A percentile compares a stretch with the other conserved stretches of the same genome.
Evolutionary conservation across 2,888 invertebrate species (phyloP).

Genomic region (Herminia tarsipennalis): DNA sequence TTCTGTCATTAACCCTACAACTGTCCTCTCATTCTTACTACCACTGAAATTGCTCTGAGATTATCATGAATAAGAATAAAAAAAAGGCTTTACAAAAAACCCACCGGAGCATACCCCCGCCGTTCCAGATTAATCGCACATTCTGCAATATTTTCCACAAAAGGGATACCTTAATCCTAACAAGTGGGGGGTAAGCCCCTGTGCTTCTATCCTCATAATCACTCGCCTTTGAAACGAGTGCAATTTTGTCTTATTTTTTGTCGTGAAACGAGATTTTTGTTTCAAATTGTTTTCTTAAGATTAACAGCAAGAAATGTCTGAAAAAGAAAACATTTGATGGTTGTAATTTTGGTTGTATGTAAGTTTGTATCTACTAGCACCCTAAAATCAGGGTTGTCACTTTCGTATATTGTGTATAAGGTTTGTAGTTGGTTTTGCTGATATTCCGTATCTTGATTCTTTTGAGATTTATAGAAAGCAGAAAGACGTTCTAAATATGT

Average conservation of each 20-base stretch:
- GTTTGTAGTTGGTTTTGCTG: no score
- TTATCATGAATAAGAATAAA: slow-evolving; percentile 64
- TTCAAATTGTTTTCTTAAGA: neutral
- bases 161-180: slow-evolving; percentile 83
- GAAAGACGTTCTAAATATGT: no score
- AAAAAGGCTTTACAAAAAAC: slow-evolving; percentile 69
- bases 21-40: slow-evolving; percentile 4
- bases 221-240: slow-evolving; percentile 49
- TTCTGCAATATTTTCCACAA: slow-evolving; percentile 83
- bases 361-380: no score
- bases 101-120: slow-evolving; percentile 66
- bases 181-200: slow-evolving; percentile 75
- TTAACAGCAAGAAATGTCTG: no score
- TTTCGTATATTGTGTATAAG: no score
- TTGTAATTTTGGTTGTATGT: no score
- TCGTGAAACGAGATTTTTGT: slow-evolving; percentile 3
- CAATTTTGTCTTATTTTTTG: slow-evolving; percentile 19
- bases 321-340: no score
- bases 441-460: no score
- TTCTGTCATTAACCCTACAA: slow-evolving; percentile 14
- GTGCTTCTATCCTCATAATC: slow-evolving; percentile 64
- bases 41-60: slow-evolving; percentile 64
- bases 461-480: no score
- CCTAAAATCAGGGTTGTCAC: no score
- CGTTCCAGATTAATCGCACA: slow-evolving; percentile 80